Base-by-base conservation (phyloP, 2,888 invertebrate genomes). In the Eristalis tenax region DNA sequence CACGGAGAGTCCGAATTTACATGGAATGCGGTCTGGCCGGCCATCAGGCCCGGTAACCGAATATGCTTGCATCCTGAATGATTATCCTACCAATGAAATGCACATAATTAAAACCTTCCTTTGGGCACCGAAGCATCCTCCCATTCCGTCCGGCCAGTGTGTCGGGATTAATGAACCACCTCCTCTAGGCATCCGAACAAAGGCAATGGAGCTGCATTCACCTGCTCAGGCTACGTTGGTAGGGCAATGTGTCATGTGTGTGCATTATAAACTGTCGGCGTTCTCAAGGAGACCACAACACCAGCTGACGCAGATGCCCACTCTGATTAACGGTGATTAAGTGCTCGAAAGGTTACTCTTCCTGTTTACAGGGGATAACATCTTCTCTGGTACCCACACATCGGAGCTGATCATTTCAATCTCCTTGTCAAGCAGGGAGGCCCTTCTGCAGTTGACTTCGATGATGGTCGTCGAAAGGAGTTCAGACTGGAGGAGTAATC, bases 51-150 rank as follows among this genome's bases (percentile, higher is more conserved):
- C 8, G 18, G 18, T 5, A 1, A 5, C 18, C 1, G 18, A 18
- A 1, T 4, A 50, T 8, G 63, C 32, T 43, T 66, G 35, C 61
- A 65, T 64, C 56, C 26, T n/a, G 76, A 57, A 61, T 80, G 80
- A 76, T 81, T 81, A 81, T 68, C 77, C 76, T 77, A 13, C 64
- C 73, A 81, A 77, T 71, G 76, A 77, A 81, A 70, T 85, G 81
- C 77, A 85, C 81, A 85, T 85, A 85, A 85, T 85, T 85, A 81
- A 81, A 81, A 59, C 85, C 76, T 81, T 85, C 81, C 73, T 73
- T 18, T 23, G 73, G 66, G 66, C 71, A 6, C 50, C 43, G n/a
- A 5, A 50, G 5, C 43, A n/a, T 50, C 43, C n/a, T 0, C 1
- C 5, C 50, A 10, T 50, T n/a, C 50, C 50, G 28, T 32, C 43